Conservation (phyloP, 2,113 vertebrate species). For the Halcyon senegalensis region DNA sequence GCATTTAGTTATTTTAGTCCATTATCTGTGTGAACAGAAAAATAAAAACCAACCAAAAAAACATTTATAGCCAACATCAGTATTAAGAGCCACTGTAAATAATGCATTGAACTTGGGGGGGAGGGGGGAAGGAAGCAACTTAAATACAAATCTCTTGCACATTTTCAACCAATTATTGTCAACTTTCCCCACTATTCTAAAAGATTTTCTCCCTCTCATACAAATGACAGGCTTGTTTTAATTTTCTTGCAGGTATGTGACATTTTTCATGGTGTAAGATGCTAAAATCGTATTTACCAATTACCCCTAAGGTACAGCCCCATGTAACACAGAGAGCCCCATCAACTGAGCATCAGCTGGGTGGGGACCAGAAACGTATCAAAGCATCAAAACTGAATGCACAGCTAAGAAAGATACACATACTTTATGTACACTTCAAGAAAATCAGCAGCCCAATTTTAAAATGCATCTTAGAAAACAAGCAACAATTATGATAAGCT, state of each 20-base stretch:
- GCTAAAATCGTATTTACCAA: neutral
- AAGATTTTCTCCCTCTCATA: neutral
- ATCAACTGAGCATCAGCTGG: neutral
- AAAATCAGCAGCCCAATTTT: neutral
- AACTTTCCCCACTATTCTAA: neutral
- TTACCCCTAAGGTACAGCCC: neutral
- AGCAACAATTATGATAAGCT: neutral
- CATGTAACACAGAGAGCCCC: accelerated
- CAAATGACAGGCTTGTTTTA: neutral
- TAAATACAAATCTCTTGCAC: neutral
- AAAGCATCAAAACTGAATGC: neutral
- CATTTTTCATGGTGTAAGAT: neutral
- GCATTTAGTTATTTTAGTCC: neutral
- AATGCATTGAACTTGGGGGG: neutral
- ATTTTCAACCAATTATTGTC: neutral
- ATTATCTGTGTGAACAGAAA: neutral
- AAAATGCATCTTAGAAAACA: neutral
- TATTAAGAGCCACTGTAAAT: neutral
- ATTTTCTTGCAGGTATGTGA: neutral
- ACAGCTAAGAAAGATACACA: neutral
- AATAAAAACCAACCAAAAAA: neutral
- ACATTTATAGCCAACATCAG: neutral
- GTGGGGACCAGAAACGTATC: neutral
- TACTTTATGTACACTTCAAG: neutral
- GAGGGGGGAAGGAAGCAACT: neutral